Base-by-base conservation (phyloP, 2,888 invertebrate genomes). In the Uropetala carovei region DNA sequence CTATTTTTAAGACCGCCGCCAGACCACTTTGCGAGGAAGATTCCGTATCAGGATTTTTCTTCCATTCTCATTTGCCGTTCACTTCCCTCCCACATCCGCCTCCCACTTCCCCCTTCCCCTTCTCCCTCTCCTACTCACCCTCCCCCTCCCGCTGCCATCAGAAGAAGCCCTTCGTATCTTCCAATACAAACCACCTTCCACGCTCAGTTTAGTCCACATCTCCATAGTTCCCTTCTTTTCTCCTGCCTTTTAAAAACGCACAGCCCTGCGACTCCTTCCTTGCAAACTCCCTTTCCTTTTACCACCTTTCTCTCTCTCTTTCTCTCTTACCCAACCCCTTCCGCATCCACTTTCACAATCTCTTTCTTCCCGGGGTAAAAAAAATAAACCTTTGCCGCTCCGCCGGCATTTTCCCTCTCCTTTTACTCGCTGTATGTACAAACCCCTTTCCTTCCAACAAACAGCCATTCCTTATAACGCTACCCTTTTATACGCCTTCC, bases 191-290 rank as follows among this genome's bases (percentile, higher is more conserved):
- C 22, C 27, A 27, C 75, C 75, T 27, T 27, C 68, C 68, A 5
- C n/a, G 68, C 68, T n/a, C 68, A n/a, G n/a, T 68, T 68, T 68
- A 68, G 18, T 68, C 68, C 68, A 8, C 68, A 68, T n/a, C 68
- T n/a, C 68, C 43, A 43, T 43, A 43, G 43, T 43, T 43, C 43
- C 43, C 43, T 1, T 5, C 43, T 5, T 68, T 68, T 68, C 68
- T 8, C 43, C n/a, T n/a, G 68, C 68, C 68, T 68, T 68, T 43
- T 68, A 68, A 68, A 68, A 68, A 18, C 68, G 68, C 18, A n/a
- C 22, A n/a, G n/a, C 18, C n/a, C 18, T 22, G 18, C n/a, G 68
- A n/a, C n/a, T 7, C 14, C 75, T 4, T 68, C 16, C 22, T n/a
- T 16, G 11, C 22, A n/a, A 43, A 43, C 68, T 68, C 18, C 75